Conservation (phyloP, 1,140 invertebrate genomes). For the Saccostrea cuccullata region DNA sequence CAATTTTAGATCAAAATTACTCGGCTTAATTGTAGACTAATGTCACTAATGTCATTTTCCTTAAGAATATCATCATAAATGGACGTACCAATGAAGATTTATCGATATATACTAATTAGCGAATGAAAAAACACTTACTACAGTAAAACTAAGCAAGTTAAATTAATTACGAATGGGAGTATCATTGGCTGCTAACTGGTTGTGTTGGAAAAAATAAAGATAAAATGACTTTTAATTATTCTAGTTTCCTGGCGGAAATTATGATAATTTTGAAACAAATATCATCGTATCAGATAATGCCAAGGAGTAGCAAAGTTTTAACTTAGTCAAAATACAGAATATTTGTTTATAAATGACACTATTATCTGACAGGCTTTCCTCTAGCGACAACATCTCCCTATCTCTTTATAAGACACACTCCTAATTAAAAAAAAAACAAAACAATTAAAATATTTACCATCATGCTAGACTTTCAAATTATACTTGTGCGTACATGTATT, state of each 20-base stretch:
- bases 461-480: too few species aligned
- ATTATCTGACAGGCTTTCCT: not conserved
- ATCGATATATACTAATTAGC: not conserved
- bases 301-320: not conserved
- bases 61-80: not conserved
- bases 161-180: not conserved
- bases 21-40: not conserved
- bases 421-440: too few species aligned
- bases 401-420: too few species aligned
- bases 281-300: not conserved
- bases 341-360: not conserved
- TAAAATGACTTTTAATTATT: not conserved
- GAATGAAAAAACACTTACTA: not conserved
- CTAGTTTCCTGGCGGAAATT: not conserved
- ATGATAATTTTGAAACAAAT: not conserved
- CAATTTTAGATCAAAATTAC: not conserved
- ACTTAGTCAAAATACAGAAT: slow-evolving; percentile 1
- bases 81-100: not conserved
- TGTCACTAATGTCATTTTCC: not conserved
- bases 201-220: not conserved
- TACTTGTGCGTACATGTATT: too few species aligned
- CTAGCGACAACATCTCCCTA: not conserved
- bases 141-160: not conserved
- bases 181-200: not conserved
- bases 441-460: too few species aligned